Evolutionary conservation across 2,797 vertebrate species (phyloP).

Genomic region (Neosalanx taihuensis): DNA sequence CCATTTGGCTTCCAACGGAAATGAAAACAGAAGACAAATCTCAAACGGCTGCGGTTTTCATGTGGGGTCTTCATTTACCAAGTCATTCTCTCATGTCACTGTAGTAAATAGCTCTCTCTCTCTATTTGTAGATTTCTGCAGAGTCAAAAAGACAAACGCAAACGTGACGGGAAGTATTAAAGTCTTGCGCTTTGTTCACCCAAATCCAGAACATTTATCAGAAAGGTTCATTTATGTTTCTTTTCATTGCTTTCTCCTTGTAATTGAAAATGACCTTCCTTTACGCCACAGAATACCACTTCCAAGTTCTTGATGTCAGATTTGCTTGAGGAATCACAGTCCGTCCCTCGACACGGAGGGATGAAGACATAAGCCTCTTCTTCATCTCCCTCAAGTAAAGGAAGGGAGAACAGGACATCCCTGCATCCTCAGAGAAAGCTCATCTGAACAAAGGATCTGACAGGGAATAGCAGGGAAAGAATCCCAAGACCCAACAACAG

Average conservation of each 20-base stretch:
- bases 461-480: background rate
- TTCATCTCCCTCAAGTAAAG: background rate
- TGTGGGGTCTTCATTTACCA: no score
- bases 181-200: no score
- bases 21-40: conserved; percentile 7
- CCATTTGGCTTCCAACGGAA: background rate
- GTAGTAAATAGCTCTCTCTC: no score
- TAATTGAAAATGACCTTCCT: background rate
- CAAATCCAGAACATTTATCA: no score
- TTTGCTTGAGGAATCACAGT: background rate
- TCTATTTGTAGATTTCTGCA: no score
- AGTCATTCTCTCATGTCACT: no score
- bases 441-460: background rate
- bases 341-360: background rate
- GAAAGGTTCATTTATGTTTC: no score
- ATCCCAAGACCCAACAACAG: background rate
- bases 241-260: background rate
- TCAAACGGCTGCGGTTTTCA: background rate
- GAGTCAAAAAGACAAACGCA: no score
- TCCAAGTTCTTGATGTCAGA: background rate
- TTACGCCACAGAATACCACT: background rate
- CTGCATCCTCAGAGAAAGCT: background rate
- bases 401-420: background rate
- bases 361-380: background rate
- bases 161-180: no score